phyloP scores from a whole-genome alignment of 2,113 vertebrate species.

The Cryptotis parvus region DNA sequence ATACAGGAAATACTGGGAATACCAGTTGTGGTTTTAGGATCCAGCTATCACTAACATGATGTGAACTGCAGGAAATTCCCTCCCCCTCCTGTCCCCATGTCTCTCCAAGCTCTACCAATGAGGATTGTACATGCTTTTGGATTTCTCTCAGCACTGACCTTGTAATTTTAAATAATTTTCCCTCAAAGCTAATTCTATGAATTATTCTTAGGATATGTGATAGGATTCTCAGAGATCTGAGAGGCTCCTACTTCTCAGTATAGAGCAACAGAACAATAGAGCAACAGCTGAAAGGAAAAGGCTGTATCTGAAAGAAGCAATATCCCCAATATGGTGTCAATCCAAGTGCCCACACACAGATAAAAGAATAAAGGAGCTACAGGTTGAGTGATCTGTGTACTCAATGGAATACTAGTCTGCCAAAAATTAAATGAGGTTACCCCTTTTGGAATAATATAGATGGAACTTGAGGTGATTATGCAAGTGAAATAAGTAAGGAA shows the following conservation, averaged over 20 bases:
- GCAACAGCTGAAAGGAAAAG: neutral
- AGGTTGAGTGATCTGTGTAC: too few species aligned
- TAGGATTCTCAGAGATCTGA: neutral
- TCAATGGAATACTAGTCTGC: too few species aligned
- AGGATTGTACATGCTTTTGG: neutral
- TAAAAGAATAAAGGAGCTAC: too few species aligned
- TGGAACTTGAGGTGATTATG: too few species aligned
- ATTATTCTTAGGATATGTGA: neutral
- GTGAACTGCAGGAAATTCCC: neutral
- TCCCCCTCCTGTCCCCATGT: neutral
- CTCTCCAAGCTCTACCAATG: too few species aligned
- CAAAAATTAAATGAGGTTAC: too few species aligned
- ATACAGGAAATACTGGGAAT: accelerated
- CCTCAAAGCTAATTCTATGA: neutral
- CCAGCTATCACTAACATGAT: accelerated
- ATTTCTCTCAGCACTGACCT: neutral
- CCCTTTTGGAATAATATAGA: too few species aligned
- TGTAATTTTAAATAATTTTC: too few species aligned
- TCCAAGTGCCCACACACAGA: too few species aligned
- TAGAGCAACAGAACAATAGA: neutral
- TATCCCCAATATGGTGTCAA: too few species aligned
- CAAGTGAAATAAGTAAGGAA: too few species aligned
- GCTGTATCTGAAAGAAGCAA: neutral
- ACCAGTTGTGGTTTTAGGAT: neutral
- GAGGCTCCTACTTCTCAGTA: neutral